phyloP scores from a whole-genome alignment of 92 coral and sea anemone species.

The Epizoanthus stellaris region DNA sequence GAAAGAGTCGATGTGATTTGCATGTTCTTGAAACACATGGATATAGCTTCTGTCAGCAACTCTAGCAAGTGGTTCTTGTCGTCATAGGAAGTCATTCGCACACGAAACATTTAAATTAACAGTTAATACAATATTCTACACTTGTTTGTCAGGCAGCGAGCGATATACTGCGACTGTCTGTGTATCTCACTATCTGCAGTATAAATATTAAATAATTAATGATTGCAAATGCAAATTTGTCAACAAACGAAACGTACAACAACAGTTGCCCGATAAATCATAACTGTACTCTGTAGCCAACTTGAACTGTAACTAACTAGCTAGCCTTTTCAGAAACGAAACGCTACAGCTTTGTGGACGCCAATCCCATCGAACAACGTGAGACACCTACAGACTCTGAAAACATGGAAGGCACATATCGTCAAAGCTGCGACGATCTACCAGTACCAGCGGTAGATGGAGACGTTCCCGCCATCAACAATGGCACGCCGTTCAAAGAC shows the following conservation, averaged over 20 bases:
- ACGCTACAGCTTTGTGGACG: conserved; percentile 39
- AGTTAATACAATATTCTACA: neutral
- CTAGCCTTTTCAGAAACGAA: conserved; percentile 26
- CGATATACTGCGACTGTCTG: too few species aligned
- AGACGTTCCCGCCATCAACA: neutral
- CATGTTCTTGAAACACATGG: neutral
- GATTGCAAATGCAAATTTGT: neutral
- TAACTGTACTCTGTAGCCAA: too few species aligned
- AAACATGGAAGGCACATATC: conserved; percentile 18
- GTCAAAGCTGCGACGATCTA: conserved; percentile 4
- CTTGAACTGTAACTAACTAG: neutral
- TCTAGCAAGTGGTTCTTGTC: conserved; percentile 5
- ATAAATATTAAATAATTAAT: too few species aligned
- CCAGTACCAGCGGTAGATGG: neutral
- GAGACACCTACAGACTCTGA: conserved; percentile 4
- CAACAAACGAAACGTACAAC: too few species aligned
- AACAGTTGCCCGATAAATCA: too few species aligned
- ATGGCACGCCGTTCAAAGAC: neutral
- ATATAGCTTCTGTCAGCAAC: too few species aligned
- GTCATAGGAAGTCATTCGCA: neutral
- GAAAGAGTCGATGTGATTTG: neutral
- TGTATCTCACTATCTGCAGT: neutral
- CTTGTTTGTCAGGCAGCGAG: neutral
- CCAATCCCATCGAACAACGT: neutral
- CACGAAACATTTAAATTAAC: neutral